These are phyloP conservation scores for Manis pentadactyla DNA, from an alignment of 2,797 vertebrate genomes.

Conservation along the genomic window DNA sequence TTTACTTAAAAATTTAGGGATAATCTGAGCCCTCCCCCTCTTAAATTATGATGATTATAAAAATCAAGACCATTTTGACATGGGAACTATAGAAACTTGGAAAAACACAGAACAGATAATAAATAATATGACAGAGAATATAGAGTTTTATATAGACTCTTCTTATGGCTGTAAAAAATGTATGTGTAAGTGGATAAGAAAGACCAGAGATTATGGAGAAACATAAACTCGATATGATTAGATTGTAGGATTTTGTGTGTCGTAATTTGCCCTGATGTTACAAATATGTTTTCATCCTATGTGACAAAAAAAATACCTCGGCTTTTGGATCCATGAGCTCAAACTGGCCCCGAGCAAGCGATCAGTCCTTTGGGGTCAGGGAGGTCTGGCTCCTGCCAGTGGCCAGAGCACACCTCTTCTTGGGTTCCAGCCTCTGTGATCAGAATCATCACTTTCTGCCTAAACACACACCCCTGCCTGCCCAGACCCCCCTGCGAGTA, in stretches of 20 bases:
- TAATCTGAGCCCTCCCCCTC: neutral
- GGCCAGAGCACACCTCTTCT: neutral
- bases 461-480: neutral
- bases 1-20: conserved; percentile 28
- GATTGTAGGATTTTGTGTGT: neutral
- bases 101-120: neutral
- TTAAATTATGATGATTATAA: neutral
- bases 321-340: neutral
- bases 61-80: conserved; percentile 18
- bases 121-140: neutral
- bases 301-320: neutral
- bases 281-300: conserved; percentile 12
- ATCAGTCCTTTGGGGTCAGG: neutral
- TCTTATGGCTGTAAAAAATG: neutral
- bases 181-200: neutral
- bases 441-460: neutral
- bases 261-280: neutral
- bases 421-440: neutral
- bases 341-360: neutral
- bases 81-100: neutral
- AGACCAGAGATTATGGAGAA: neutral
- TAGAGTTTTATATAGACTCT: neutral
- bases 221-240: conserved; percentile 15
- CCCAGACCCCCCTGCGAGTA: neutral
- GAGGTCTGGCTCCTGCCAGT: neutral